Base-by-base conservation (phyloP, 2,797 vertebrate species). In the Pseudochirops cupreus region DNA sequence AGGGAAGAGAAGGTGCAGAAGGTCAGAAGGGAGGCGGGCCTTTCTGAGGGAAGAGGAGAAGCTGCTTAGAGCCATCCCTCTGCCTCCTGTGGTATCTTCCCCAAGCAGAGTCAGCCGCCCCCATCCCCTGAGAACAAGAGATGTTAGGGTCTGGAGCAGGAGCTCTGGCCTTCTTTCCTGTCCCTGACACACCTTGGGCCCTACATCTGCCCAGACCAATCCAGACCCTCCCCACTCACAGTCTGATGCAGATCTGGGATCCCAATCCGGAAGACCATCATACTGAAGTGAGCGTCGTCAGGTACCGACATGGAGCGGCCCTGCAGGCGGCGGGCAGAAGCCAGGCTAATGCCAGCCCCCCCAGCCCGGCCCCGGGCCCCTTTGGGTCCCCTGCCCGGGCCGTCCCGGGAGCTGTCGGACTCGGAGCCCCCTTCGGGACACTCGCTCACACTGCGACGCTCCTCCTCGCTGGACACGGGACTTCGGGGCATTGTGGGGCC, bases 181-280 rank as follows among this genome's bases (percentile, higher is more conserved):
- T 59, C 9, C 29, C 58, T 31, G 26, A 29, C 58, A 31, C 12
- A 11, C 9, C 28, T 29, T 29, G 28, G 28, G 12, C 26, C 58
- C 58, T 12, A 59, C 58, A 28, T 59, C 10, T 31, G 58, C 11
- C 58, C 58, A 12, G 58, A 11, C 10, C 10, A 12, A 31, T 59
- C 58, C 28, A 59, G 58, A 59, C 58, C 28, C 26, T 29, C 0
- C 33, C 1, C 59, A 98, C 99, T 99, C 98, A 99, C 99, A 98
- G 99, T 99, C 98, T 99, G 99, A 98, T 99, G 99, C 97, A 99
- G 99, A 98, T 99, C 99, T 24, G 99, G 99, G 98, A 99, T 99
- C 97, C 99, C 99, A 52, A 99, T 99, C 94, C 99, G 99, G 97
- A 99, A 99, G 96, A 99, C 99, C 99, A 99, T 99, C 99, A 99